A percentile compares a stretch with the other conserved stretches of the same genome.
Evolutionary conservation across 2,797 vertebrate species (phyloP).

Genomic region (Parambassis ranga): DNA sequence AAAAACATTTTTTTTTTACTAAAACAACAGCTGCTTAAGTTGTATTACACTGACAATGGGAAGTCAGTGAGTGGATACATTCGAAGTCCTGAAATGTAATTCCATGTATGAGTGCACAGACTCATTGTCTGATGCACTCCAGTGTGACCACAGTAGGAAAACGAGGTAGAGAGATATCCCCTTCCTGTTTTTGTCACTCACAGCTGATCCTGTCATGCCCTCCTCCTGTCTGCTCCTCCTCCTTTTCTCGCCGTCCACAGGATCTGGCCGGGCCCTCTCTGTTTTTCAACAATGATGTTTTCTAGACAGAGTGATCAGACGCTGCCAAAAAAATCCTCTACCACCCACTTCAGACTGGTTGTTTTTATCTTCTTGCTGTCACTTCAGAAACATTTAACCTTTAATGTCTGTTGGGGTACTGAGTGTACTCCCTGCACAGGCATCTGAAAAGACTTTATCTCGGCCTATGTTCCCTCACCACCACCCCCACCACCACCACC

Average conservation of each 20-base stretch:
- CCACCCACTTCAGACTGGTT: slow-evolving; percentile 21
- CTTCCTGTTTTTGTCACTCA: slow-evolving; percentile 84
- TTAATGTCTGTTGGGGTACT: slow-evolving; percentile 1
- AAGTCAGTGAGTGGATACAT: not conserved
- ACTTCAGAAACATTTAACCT: not conserved
- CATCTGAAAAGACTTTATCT: slow-evolving; percentile 53
- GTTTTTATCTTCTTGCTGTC: not conserved
- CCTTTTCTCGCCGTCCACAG: slow-evolving; percentile 60
- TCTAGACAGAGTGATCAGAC: slow-evolving; percentile 50
- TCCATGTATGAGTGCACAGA: slow-evolving; percentile 11
- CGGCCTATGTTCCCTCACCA: slow-evolving; percentile 39
- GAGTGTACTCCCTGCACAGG: slow-evolving; percentile 20
- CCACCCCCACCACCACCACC: too few species aligned
- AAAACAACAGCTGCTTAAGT: not conserved
- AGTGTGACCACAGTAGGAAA: slow-evolving; percentile 72
- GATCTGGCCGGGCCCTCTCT: slow-evolving; percentile 53
- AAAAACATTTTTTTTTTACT: not conserved
- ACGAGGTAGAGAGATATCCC: slow-evolving; percentile 77
- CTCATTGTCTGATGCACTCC: slow-evolving; percentile 58
- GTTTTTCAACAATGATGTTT: slow-evolving; percentile 69
- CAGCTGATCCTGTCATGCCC: slow-evolving; percentile 76
- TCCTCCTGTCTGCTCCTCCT: slow-evolving; percentile 62
- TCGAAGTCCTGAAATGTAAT: slow-evolving; percentile 21
- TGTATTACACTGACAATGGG: not conserved
- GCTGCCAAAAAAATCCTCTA: slow-evolving; percentile 57